Conservation (phyloP, 2,888 invertebrate species). For the Drosophila nr. perissopoda region DNA sequence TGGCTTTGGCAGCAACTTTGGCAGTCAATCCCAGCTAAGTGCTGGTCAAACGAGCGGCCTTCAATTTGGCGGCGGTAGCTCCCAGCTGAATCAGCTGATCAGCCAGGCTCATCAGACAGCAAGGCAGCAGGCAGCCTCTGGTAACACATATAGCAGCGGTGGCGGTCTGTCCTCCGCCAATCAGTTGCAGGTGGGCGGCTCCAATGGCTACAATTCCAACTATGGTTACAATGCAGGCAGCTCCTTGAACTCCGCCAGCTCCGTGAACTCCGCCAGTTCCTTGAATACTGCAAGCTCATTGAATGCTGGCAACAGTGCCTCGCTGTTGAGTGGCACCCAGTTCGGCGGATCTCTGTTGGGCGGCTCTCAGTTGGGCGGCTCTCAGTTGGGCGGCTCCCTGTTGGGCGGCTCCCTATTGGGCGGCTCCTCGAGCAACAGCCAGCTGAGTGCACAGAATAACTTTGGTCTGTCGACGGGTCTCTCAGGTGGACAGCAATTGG, state of each 20-base stretch:
- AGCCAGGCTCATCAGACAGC: slow-evolving; percentile 83
- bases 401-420: slow-evolving; percentile 38
- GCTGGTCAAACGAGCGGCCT: slow-evolving; percentile 11
- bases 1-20: slow-evolving; percentile 47
- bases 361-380: slow-evolving; percentile 1
- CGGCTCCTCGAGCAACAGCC: slow-evolving; percentile 36
- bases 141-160: slow-evolving; percentile 53
- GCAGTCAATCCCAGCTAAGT: slow-evolving; percentile 27
- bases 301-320: slow-evolving; percentile 48
- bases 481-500: slow-evolving; percentile 47
- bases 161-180: slow-evolving; percentile 60
- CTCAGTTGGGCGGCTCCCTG: slow-evolving; percentile 44
- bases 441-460: slow-evolving; percentile 44
- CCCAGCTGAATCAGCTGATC: slow-evolving; percentile 77
- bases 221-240: slow-evolving; percentile 50
- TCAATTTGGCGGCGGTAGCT: slow-evolving; percentile 35
- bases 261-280: slow-evolving; percentile 45
- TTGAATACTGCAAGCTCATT: slow-evolving; percentile 48
- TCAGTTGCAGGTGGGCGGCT: slow-evolving; percentile 57
- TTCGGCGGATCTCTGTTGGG: slow-evolving; percentile 44
- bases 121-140: slow-evolving; percentile 74
- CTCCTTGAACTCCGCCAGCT: slow-evolving; percentile 51
- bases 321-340: slow-evolving; percentile 50
- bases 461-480: slow-evolving; percentile 45
- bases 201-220: slow-evolving; percentile 45